phyloP scores from a whole-genome alignment of 2,888 invertebrate genomes.

The Pristionchus mayeri region DNA sequence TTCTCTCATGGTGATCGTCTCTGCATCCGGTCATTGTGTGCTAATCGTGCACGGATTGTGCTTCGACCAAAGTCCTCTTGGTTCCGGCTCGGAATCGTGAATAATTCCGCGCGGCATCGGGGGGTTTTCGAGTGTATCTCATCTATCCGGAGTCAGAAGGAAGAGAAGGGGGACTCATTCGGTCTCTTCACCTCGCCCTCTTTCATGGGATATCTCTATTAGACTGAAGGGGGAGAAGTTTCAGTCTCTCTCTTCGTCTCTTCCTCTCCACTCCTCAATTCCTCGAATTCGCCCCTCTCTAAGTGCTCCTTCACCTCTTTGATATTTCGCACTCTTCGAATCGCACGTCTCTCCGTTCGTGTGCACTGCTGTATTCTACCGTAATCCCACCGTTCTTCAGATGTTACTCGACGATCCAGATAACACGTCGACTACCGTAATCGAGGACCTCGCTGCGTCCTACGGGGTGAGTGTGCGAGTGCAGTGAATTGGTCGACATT shows the following conservation, averaged over 20 bases:
- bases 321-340: neutral
- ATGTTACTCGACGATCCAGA: neutral
- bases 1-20: neutral
- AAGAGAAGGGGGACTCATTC: neutral
- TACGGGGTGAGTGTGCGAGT: slow-evolving; percentile 21
- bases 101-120: slow-evolving; percentile 17
- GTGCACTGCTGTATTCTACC: neutral
- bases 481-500: neutral
- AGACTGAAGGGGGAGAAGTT: neutral
- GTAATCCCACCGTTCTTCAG: slow-evolving; percentile 21
- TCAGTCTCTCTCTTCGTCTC: neutral
- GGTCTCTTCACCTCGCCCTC: neutral
- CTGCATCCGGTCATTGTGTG: slow-evolving; percentile 24
- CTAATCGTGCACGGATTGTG: neutral
- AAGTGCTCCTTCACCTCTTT: neutral
- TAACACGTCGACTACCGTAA: slow-evolving; percentile 5
- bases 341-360: neutral
- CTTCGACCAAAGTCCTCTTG: neutral
- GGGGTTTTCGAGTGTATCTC: neutral
- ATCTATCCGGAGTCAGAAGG: neutral
- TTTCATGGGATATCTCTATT: slow-evolving; percentile 30
- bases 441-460: neutral
- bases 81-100: neutral
- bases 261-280: neutral
- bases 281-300: neutral